phyloP scores from a whole-genome alignment of 2,888 invertebrate species.

The Athalia rosae region DNA sequence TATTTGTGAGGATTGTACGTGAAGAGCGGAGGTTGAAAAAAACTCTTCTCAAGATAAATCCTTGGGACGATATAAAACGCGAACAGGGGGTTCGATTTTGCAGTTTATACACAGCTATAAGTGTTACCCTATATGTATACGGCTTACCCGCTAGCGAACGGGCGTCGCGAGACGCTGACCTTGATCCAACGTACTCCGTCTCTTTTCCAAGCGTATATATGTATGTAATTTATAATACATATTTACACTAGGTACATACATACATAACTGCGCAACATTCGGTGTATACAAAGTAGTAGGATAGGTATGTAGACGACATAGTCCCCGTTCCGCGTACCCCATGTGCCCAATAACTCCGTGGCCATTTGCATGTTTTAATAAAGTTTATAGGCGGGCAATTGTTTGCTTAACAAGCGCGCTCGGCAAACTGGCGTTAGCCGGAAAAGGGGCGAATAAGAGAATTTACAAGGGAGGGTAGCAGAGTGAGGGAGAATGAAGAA shows the following conservation, averaged over 20 bases:
- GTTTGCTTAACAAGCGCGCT: conserved; percentile 43
- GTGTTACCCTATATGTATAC: too few relatives aligned
- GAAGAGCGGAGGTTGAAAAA: too few relatives aligned
- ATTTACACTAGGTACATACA: not conserved
- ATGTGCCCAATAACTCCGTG: conserved; percentile 17
- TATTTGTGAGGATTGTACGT: too few relatives aligned
- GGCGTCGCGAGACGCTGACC: conserved; percentile 32
- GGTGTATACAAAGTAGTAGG: conserved; percentile 2
- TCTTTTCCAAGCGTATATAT: not conserved
- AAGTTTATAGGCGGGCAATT: conserved; percentile 45
- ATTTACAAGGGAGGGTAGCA: not conserved
- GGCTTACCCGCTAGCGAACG: not conserved
- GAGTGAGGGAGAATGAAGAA: not conserved
- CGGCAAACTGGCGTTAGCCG: not conserved
- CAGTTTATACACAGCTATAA: too few relatives aligned
- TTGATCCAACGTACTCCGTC: conserved; percentile 4
- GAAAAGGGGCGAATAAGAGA: conserved; percentile 2
- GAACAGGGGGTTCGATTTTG: too few relatives aligned
- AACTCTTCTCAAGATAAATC: too few relatives aligned
- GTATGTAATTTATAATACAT: not conserved
- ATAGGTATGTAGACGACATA: not conserved
- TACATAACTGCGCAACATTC: conserved; percentile 14
- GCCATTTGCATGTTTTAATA: conserved; percentile 45
- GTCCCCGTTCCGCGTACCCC: conserved; percentile 2
- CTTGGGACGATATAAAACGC: too few relatives aligned